Conservation (phyloP, 1,140 invertebrate species). For the Popillia japonica region DNA sequence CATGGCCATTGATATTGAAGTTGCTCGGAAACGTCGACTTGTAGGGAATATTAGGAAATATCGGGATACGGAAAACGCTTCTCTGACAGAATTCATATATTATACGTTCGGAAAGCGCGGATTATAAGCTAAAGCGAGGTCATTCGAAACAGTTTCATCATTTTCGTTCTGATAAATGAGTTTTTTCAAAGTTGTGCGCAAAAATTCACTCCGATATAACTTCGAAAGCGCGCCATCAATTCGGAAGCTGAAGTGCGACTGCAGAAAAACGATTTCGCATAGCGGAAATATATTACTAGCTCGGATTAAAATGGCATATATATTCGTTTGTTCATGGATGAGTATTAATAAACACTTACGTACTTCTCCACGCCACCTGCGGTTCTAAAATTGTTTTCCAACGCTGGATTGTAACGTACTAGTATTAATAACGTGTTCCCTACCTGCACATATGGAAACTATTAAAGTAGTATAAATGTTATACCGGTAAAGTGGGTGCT, state of each 20-base stretch:
- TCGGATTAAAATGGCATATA: slow-evolving; percentile 10
- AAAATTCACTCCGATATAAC: slow-evolving; percentile 1
- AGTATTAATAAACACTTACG: slow-evolving; percentile 19
- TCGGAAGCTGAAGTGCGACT: neutral
- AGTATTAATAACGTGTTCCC: neutral
- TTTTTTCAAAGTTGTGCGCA: neutral
- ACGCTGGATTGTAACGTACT: neutral
- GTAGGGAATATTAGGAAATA: neutral
- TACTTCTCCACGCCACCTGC: neutral
- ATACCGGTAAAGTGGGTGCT: neutral
- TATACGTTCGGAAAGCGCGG: neutral
- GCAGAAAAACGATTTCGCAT: neutral
- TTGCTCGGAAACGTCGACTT: neutral
- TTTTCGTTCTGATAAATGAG: neutral
- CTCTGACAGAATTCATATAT: too few species aligned
- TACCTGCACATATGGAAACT: neutral
- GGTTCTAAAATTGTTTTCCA: neutral
- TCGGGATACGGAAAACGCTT: neutral
- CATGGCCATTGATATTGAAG: neutral
- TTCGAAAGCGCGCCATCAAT: neutral
- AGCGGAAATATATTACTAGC: neutral
- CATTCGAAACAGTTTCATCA: neutral
- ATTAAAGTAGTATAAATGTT: neutral
- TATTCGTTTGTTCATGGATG: slow-evolving; percentile 14
- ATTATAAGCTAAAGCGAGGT: neutral